A percentile compares a stretch with the other conserved stretches of the same genome.
Evolutionary conservation across 2,113 vertebrate genomes (phyloP).

Genomic region (Phodopus roborovskii): DNA sequence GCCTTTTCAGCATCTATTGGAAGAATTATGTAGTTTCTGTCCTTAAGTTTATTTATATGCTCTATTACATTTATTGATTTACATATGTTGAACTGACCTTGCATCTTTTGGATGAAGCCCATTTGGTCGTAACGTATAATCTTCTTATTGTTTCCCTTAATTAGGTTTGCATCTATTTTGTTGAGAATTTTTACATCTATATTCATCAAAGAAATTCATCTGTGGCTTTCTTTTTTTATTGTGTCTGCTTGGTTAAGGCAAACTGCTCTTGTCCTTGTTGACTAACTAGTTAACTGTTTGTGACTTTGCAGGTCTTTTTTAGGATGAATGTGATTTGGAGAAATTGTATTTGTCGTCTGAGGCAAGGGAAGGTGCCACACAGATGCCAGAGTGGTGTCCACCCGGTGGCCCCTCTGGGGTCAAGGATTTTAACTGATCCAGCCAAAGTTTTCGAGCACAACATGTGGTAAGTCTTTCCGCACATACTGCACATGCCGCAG

Average conservation of each 20-base stretch:
- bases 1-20: background rate
- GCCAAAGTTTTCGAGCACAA: conserved; percentile 94
- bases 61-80: background rate
- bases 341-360: conserved; percentile 82
- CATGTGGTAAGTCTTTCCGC: conserved; percentile 90
- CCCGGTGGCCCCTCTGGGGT: conserved; percentile 91
- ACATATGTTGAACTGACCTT: background rate
- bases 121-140: background rate
- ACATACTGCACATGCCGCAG: background rate
- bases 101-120: background rate
- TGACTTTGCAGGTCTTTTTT: conserved; percentile 78
- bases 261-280: conserved; percentile 37
- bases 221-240: background rate
- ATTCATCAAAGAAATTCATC: background rate
- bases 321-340: conserved; percentile 86
- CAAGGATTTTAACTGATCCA: conserved; percentile 91
- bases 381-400: conserved; percentile 85
- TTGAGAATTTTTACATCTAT: background rate
- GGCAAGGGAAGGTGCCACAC: conserved; percentile 76
- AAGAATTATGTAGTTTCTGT: background rate
- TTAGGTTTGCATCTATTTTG: background rate
- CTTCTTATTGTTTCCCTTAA: background rate
- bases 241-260: background rate
- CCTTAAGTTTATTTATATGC: background rate
- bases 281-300: conserved; percentile 62